Conservation (phyloP, 2,113 vertebrate genomes). For the Corythaeola cristata region DNA sequence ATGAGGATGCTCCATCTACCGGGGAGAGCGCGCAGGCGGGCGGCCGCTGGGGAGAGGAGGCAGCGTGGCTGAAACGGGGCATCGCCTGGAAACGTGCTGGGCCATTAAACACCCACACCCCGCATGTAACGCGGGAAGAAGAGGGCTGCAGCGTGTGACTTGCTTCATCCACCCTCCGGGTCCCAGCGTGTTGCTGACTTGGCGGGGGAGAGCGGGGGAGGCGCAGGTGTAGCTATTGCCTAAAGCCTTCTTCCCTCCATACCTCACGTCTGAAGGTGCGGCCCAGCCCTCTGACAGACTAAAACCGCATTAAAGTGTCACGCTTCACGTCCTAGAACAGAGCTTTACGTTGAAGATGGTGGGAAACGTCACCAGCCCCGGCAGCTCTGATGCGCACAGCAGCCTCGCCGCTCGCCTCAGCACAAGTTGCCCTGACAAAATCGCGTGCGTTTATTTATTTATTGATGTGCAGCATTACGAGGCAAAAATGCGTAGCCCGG, state of each 20-base stretch:
- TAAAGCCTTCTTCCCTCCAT: neutral
- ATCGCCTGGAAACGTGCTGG: fast-evolving
- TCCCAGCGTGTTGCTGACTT: neutral
- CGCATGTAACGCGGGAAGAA: neutral
- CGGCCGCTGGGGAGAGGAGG: neutral
- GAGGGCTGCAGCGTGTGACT: no score
- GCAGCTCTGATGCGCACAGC: neutral
- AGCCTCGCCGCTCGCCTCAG: neutral
- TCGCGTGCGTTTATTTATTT: neutral
- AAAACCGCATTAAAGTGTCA: neutral
- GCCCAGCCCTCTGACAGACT: neutral
- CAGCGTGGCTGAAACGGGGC: neutral
- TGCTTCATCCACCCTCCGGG: neutral
- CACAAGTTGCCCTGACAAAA: neutral
- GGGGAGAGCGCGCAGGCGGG: conserved; percentile 40
- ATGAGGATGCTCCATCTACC: conserved; percentile 71
- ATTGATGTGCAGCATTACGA: neutral
- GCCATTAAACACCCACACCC: no score
- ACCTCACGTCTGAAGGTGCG: neutral
- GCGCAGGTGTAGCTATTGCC: no score
- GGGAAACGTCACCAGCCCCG: neutral
- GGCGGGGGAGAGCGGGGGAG: no score
- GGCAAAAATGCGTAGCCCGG: neutral
- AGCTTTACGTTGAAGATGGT: neutral
- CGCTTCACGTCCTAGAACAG: neutral